phyloP scores from a whole-genome alignment of 2,888 invertebrate species.

The Plagodis dolabraria region DNA sequence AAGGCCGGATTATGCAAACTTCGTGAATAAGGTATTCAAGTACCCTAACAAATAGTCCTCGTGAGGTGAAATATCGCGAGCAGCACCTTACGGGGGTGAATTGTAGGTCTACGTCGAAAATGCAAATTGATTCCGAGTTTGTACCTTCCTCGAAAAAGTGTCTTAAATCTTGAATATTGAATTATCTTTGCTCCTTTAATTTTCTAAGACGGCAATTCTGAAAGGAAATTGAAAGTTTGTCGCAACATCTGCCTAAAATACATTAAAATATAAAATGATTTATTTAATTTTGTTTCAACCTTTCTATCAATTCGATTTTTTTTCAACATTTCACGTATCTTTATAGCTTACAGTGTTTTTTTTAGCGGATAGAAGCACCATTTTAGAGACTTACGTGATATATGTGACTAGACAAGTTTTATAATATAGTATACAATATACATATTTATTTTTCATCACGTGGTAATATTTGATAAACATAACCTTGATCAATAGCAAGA shows the following conservation, averaged over 20 bases:
- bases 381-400: neutral
- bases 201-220: neutral
- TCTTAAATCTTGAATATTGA: conserved; percentile 16
- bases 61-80: conserved; percentile 25
- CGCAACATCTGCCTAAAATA: neutral
- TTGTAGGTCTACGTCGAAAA: conserved; percentile 18
- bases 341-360: too few species aligned
- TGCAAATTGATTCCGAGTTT: conserved; percentile 28
- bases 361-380: too few species aligned
- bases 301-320: too few species aligned
- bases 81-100: conserved; percentile 17
- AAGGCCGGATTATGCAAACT: conserved; percentile 35
- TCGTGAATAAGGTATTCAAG: conserved; percentile 52
- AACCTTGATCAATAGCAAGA: too few species aligned
- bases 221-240: neutral
- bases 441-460: too few species aligned
- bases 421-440: too few species aligned
- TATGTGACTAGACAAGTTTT: neutral
- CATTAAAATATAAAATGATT: neutral
- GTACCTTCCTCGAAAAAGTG: conserved; percentile 12
- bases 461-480: too few species aligned
- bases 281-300: too few species aligned
- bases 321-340: too few species aligned
- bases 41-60: conserved; percentile 35
- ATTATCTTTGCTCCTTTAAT: conserved; percentile 6